Evolutionary conservation across 2,888 invertebrate genomes (phyloP).

Genomic region (Calliphora vomitoria): DNA sequence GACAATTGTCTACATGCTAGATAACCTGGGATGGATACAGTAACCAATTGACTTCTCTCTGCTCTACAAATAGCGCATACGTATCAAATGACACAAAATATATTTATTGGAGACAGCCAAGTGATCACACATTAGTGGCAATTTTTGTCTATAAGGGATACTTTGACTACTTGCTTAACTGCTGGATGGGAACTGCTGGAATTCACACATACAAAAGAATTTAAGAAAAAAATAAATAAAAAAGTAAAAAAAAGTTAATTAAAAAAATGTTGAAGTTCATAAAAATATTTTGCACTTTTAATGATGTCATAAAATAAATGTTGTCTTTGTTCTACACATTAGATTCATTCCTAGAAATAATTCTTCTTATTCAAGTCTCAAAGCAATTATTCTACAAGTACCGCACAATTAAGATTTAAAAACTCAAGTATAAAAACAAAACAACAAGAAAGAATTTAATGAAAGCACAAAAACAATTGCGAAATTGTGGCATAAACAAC

Average conservation of each 20-base stretch:
- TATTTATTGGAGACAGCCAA: too few relatives aligned
- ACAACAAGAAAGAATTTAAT: neutral
- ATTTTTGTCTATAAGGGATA: too few relatives aligned
- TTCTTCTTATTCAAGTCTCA: slow-evolving; percentile 43
- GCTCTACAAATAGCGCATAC: too few relatives aligned
- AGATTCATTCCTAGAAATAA: slow-evolving; percentile 15
- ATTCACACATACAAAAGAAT: neutral
- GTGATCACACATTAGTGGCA: too few relatives aligned
- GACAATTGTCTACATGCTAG: too few relatives aligned
- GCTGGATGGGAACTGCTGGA: too few relatives aligned
- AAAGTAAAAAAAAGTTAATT: slow-evolving; percentile 37
- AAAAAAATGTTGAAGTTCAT: slow-evolving; percentile 42
- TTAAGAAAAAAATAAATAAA: neutral
- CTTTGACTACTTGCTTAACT: too few relatives aligned
- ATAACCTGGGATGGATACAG: too few relatives aligned
- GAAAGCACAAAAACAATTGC: neutral
- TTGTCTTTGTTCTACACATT: slow-evolving; percentile 20
- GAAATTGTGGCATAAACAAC: slow-evolving; percentile 11
- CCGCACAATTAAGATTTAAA: slow-evolving; percentile 48
- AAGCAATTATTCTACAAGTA: slow-evolving; percentile 64
- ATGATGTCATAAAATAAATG: slow-evolving; percentile 55
- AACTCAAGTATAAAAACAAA: neutral
- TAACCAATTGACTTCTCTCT: too few relatives aligned
- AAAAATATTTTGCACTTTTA: slow-evolving; percentile 46
- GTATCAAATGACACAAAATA: too few relatives aligned